These are phyloP conservation scores for Eufriesea mexicana DNA, from an alignment of 1,140 invertebrate species.

Conservation along the genomic window DNA sequence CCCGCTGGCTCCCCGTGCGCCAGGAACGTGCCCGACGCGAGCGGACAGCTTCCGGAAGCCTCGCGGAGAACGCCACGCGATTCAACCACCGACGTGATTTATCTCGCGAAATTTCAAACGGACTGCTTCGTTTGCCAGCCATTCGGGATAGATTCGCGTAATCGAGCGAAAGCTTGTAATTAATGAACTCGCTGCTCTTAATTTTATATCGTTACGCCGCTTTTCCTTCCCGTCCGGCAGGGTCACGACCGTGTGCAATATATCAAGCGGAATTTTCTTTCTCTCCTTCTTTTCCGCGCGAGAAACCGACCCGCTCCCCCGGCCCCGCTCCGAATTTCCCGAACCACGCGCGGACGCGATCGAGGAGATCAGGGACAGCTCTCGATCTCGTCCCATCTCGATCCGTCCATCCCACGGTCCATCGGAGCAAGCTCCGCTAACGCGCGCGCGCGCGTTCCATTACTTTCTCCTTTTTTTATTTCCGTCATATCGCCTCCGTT, in stretches of 20 bases:
- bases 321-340: too few relatives aligned
- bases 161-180: slow-evolving; percentile 26
- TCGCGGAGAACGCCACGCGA: slow-evolving; percentile 1
- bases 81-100: slow-evolving; percentile 33
- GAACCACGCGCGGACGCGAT: too few relatives aligned
- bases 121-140: slow-evolving; percentile 1
- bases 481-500: slow-evolving; percentile 26
- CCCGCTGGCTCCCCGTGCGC: not conserved
- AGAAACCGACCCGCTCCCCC: not conserved
- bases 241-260: not conserved
- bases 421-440: not conserved
- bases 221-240: not conserved
- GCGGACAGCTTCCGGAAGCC: slow-evolving; percentile 32
- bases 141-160: not conserved
- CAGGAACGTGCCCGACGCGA: slow-evolving; percentile 4
- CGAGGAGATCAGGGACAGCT: not conserved
- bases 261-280: not conserved
- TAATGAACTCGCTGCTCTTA: slow-evolving; percentile 8
- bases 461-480: not conserved
- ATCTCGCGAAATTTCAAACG: slow-evolving; percentile 29
- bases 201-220: slow-evolving; percentile 3
- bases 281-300: not conserved
- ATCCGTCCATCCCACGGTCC: not conserved
- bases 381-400: not conserved
- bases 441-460: slow-evolving; percentile 4